A percentile compares a stretch with the other conserved stretches of the same genome.
phyloP scores from a whole-genome alignment of 2,888 invertebrate species.

The Scaptodrosophila latifasciaeformis region DNA sequence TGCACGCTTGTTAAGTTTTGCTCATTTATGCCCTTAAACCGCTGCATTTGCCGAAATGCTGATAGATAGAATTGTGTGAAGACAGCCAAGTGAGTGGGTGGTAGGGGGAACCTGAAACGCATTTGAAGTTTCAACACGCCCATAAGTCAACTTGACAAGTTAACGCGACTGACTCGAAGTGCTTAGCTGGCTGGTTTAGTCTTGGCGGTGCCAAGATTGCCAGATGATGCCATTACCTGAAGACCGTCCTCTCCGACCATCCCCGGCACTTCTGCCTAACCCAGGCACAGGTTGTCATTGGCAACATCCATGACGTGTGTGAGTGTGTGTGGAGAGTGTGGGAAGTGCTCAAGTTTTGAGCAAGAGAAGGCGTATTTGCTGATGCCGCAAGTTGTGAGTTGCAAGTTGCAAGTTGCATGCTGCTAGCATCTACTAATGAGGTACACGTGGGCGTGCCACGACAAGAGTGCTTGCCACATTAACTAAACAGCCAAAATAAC shows the following conservation, averaged over 20 bases:
- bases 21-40: conserved; percentile 47
- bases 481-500: no score
- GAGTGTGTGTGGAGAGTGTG: background rate
- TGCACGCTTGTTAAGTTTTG: conserved; percentile 53
- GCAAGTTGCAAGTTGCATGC: no score
- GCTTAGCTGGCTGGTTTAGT: conserved; percentile 2
- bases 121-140: conserved; percentile 35
- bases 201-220: no score
- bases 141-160: conserved; percentile 58
- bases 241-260: no score
- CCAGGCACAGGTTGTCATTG: no score
- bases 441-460: no score
- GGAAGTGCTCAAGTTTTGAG: conserved; percentile 3
- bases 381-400: no score
- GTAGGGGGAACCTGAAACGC: conserved; percentile 30
- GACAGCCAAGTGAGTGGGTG: background rate
- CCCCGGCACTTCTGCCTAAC: no score
- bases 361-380: no score
- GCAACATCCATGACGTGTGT: background rate
- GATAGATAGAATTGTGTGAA: conserved; percentile 3
- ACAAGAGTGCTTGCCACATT: no score
- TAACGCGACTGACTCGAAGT: conserved; percentile 38
- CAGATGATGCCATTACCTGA: no score
- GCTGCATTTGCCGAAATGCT: conserved; percentile 8
- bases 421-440: no score